Percentiles rank a stretch among this genome's conserved stretches.
Evolutionary conservation across 1,140 invertebrate species (phyloP).

Genomic region (Brachionus angularis): DNA sequence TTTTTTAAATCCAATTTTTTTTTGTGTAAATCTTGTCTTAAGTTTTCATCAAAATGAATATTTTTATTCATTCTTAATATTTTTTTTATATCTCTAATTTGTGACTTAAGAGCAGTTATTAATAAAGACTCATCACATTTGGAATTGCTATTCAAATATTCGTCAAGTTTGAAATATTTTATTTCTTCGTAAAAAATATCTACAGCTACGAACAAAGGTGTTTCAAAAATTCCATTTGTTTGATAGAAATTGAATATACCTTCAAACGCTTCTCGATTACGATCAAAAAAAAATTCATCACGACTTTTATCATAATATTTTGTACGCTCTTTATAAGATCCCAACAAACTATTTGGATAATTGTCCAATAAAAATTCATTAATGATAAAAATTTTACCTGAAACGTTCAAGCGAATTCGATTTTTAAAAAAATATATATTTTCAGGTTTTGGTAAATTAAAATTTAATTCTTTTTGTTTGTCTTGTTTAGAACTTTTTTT

Average conservation of each 20-base stretch:
- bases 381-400: conserved; percentile 28
- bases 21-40: neutral
- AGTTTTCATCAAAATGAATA: neutral
- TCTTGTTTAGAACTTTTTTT: too few species aligned
- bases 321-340: conserved; percentile 49
- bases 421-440: too few species aligned
- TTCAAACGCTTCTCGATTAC: conserved; percentile 58
- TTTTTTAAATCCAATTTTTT: neutral
- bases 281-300: conserved; percentile 58
- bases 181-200: conserved; percentile 38
- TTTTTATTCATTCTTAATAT: neutral
- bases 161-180: conserved; percentile 8
- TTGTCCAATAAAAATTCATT: neutral
- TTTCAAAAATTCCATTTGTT: conserved; percentile 24
- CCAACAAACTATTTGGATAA: conserved; percentile 36
- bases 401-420: conserved; percentile 17
- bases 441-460: too few species aligned
- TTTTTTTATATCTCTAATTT: conserved; percentile 21
- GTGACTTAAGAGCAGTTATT: neutral
- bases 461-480: too few species aligned
- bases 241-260: conserved; percentile 47
- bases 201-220: conserved; percentile 13
- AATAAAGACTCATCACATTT: conserved; percentile 36
- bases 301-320: conserved; percentile 54
- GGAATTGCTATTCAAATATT: conserved; percentile 2